Percentiles rank a stretch among this genome's conserved stretches.
Evolutionary conservation across 2,797 vertebrate genomes (phyloP).

Genomic region (Myotis pilosus): DNA sequence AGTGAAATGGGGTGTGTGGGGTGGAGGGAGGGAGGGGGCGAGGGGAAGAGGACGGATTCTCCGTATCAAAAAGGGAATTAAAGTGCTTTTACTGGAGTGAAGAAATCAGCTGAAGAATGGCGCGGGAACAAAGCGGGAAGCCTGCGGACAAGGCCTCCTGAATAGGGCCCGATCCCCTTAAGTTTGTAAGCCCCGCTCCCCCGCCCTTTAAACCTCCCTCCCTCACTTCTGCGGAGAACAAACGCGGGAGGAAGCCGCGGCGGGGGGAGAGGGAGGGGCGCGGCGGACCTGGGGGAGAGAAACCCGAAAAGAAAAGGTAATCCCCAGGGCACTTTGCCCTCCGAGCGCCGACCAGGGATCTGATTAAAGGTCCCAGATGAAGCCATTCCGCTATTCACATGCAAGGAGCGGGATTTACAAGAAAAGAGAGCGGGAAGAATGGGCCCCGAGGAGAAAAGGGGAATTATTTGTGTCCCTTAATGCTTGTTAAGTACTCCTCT

Average conservation of each 20-base stretch:
- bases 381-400: conserved; percentile 87
- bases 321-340: conserved; percentile 87
- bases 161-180: conserved; percentile 88
- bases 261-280: conserved; percentile 64
- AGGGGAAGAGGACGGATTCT: conserved; percentile 85
- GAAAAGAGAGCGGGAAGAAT: conserved; percentile 87
- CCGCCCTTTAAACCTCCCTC: conserved; percentile 83
- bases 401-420: conserved; percentile 88
- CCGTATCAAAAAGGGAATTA: conserved; percentile 89
- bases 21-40: conserved; percentile 70
- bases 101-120: conserved; percentile 89
- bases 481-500: conserved; percentile 88
- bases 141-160: conserved; percentile 86
- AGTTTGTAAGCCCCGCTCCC: conserved; percentile 86
- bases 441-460: conserved; percentile 84
- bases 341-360: conserved; percentile 84
- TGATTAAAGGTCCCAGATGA: conserved; percentile 88
- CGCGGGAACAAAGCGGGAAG: conserved; percentile 84
- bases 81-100: conserved; percentile 87
- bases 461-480: conserved; percentile 89
- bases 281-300: conserved; percentile 72
- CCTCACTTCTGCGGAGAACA: conserved; percentile 84
- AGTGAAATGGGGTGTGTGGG: conserved; percentile 75
- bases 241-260: conserved; percentile 79
- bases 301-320: conserved; percentile 87